phyloP scores from a whole-genome alignment of 2,113 vertebrate genomes.

The Anoura caudifer region DNA sequence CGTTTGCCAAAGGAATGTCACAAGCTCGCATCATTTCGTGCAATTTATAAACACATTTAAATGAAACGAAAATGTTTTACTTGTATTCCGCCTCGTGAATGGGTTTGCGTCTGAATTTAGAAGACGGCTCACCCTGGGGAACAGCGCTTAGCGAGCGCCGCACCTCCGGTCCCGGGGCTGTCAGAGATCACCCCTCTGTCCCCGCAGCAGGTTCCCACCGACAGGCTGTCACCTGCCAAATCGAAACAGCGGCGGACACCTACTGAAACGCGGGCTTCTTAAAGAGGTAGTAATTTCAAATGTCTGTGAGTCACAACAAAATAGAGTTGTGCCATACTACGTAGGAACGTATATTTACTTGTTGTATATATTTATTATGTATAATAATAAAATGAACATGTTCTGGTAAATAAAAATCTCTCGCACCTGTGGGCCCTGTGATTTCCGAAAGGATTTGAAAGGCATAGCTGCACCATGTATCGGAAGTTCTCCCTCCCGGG shows the following conservation, averaged over 20 bases:
- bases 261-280: conserved; percentile 46
- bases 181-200: neutral
- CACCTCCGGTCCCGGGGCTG: conserved; percentile 33
- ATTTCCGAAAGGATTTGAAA: conserved; percentile 57
- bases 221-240: conserved; percentile 50
- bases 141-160: conserved; percentile 35
- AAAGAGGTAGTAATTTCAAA: conserved; percentile 38
- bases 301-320: neutral
- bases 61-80: conserved; percentile 70
- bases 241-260: conserved; percentile 61
- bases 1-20: conserved; percentile 74
- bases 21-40: conserved; percentile 65
- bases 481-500: conserved; percentile 53
- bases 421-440: conserved; percentile 11
- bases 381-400: neutral
- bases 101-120: conserved; percentile 64
- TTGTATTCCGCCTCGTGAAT: conserved; percentile 32
- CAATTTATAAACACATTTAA: conserved; percentile 73
- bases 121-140: conserved; percentile 56
- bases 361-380: neutral
- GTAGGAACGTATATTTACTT: neutral
- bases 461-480: conserved; percentile 21
- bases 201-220: conserved; percentile 26
- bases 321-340: neutral
- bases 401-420: neutral